Base-by-base conservation (phyloP, 2,888 invertebrate genomes). In the Conchocele bisecta region DNA sequence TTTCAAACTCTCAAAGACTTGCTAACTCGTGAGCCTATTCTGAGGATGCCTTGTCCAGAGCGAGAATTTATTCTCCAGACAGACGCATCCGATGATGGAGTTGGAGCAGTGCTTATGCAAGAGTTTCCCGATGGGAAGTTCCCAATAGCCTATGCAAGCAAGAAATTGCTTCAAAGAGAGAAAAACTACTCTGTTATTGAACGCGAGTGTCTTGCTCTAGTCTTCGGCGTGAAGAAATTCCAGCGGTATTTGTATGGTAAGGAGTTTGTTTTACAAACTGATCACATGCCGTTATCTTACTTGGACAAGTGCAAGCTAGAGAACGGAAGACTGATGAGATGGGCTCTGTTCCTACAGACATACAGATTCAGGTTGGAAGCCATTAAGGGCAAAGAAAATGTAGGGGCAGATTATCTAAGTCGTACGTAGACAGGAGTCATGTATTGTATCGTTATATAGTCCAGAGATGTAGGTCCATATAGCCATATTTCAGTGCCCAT, bases 91-190 rank as follows among this genome's bases (percentile, higher is more conserved):
- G 64, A 61, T 9, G 51, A 58, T n/a, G 86, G 83, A 1, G 31
- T 83, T 7, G 86, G 84, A 9, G 80, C 85, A 2, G 84, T 76
- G 0, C 70, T 87, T 3, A 20, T 81, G 46, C 86, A 79, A 46
- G 58, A 54, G 13, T 24, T 37, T 22, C 64, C 64, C 9, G 68
- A 65, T 9, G 46, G 28, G 1, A 56, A 74, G 15, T 63, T 65
- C 9, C 84, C 82, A 2, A 69, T 87, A 0, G 81, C 82, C 9
- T 86, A 82, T 60, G 69, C 73, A 4, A 84, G 83, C 39, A 54
- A 72, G 20, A 73, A 79, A 3, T 58, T 86, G 3, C 20, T 71
- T 1, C 64, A 28, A 15, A 74, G 22, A 71, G 88, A 66, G 51
- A 71, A 11, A 39, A 60, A 64, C 1, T 84, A 85, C n/a, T n/a